phyloP scores from a whole-genome alignment of 1,140 invertebrate species.

The Leguminivora glycinivorella region DNA sequence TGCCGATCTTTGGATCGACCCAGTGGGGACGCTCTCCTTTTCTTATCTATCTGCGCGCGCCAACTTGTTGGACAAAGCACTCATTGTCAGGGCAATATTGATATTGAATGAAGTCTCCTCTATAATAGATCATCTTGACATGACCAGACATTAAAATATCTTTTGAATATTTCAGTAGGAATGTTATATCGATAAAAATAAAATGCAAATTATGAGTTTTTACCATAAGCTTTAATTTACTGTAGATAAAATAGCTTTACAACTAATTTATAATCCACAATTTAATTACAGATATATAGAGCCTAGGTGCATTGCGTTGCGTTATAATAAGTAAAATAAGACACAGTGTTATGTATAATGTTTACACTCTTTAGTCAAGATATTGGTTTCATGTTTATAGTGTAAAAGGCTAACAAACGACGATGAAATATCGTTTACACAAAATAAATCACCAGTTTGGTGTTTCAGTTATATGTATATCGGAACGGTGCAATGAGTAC shows the following conservation, averaged over 20 bases:
- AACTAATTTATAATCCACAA: conserved; percentile 14
- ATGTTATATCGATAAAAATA: not conserved
- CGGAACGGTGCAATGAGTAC: conserved; percentile 3
- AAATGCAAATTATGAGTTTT: not conserved
- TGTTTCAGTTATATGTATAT: conserved; percentile 5
- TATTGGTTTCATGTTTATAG: not conserved
- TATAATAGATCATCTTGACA: too few relatives aligned
- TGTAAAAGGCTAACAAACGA: conserved; percentile 1
- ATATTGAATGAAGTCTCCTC: too few relatives aligned
- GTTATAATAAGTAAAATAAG: conserved; percentile 1
- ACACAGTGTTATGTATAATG: conserved; percentile 4
- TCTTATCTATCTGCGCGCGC: too few relatives aligned
- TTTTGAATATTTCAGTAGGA: too few relatives aligned
- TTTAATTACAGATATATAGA: conserved; percentile 5
- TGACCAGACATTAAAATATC: too few relatives aligned
- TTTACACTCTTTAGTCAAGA: not conserved
- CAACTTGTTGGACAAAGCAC: too few relatives aligned
- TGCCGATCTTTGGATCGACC: conserved; percentile 5
- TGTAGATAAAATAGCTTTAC: conserved; percentile 26
- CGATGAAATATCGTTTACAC: not conserved
- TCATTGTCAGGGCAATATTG: too few relatives aligned
- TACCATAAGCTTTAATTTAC: conserved; percentile 23
- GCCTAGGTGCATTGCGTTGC: not conserved
- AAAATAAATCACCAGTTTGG: conserved; percentile 3
- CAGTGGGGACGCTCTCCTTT: not conserved